Evolutionary conservation across 1,140 invertebrate genomes (phyloP).

Genomic region (Macrobrachium nipponense): DNA sequence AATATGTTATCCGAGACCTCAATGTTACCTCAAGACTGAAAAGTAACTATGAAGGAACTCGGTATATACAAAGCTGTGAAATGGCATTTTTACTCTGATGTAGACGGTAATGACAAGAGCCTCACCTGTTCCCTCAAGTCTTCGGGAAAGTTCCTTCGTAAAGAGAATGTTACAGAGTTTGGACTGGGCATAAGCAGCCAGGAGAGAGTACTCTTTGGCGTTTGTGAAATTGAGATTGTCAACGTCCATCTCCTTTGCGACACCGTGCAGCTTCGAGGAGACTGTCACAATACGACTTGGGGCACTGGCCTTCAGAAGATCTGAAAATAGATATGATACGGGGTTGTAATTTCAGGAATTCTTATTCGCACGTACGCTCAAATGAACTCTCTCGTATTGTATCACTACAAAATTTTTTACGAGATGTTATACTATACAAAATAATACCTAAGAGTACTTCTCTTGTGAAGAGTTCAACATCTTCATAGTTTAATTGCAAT

Average conservation of each 20-base stretch:
- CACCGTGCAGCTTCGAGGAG: constrained; percentile 67
- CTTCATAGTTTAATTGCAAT: not conserved
- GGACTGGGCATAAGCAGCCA: constrained; percentile 84
- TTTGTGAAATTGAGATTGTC: constrained; percentile 34
- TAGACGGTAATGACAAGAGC: not conserved
- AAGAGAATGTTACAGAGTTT: constrained; percentile 91
- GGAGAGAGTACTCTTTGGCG: not conserved
- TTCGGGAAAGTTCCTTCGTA: constrained; percentile 80
- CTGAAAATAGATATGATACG: constrained; percentile 60
- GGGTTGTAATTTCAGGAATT: too few species aligned
- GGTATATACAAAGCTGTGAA: too few species aligned
- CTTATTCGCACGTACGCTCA: too few species aligned
- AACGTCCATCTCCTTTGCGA: not conserved
- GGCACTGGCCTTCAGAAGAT: constrained; percentile 74
- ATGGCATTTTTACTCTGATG: too few species aligned
- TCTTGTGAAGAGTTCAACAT: too few species aligned
- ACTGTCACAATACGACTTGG: constrained; percentile 70
- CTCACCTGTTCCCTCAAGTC: constrained; percentile 73
- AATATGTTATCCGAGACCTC: too few species aligned
- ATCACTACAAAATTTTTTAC: too few species aligned
- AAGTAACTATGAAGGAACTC: too few species aligned
- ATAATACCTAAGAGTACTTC: too few species aligned
- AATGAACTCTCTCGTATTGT: too few species aligned
- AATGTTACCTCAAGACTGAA: too few species aligned
- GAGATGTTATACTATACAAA: too few species aligned